Evolutionary conservation across 2,888 invertebrate species (phyloP).

Genomic region (Pyrgus malvae): DNA sequence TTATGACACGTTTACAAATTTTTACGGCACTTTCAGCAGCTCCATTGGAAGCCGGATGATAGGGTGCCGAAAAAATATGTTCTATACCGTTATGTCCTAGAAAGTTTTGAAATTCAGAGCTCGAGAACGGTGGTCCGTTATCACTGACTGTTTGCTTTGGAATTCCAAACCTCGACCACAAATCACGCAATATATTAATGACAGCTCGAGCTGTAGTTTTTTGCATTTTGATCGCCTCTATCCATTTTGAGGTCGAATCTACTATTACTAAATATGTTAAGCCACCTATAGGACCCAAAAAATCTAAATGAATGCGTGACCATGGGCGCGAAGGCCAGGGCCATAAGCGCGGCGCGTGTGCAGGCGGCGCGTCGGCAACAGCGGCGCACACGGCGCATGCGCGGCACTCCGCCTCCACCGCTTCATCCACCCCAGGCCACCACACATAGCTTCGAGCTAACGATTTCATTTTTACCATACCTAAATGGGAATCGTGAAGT

Average conservation of each 20-base stretch:
- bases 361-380: constrained; percentile 25
- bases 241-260: constrained; percentile 31
- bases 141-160: constrained; percentile 32
- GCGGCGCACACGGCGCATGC: background rate
- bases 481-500: constrained; percentile 27
- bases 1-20: constrained; percentile 30
- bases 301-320: constrained; percentile 23
- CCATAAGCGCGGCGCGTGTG: background rate
- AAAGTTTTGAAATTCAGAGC: constrained; percentile 27
- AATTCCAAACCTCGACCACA: constrained; percentile 21
- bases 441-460: constrained; percentile 1
- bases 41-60: constrained; percentile 34
- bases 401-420: background rate
- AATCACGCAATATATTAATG: constrained; percentile 2
- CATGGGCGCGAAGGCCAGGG: background rate
- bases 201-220: background rate
- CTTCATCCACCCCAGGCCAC: background rate
- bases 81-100: constrained; percentile 24
- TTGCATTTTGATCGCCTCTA: constrained; percentile 21
- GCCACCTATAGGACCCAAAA: constrained; percentile 27
- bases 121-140: constrained; percentile 31
- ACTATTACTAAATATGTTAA: constrained; percentile 30
- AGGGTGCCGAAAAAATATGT: constrained; percentile 31
- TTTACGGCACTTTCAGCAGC: constrained; percentile 33
- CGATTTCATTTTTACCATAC: constrained; percentile 25